These are phyloP conservation scores for Torymus tubicola DNA, from an alignment of 2,888 invertebrate genomes.

Conservation along the genomic window DNA sequence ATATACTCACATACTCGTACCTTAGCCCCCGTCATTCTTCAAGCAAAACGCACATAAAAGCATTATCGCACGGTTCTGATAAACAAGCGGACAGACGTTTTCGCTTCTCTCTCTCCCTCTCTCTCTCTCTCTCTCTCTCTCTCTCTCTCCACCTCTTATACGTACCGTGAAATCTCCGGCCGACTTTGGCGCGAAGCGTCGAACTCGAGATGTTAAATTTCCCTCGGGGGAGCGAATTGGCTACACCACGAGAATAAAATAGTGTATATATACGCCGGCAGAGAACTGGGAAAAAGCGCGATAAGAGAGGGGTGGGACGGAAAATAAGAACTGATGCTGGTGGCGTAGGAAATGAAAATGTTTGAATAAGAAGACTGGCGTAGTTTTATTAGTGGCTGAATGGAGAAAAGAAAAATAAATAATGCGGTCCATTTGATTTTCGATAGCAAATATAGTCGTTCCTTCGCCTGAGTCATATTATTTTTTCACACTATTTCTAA, in stretches of 20 bases:
- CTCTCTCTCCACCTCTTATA: neutral
- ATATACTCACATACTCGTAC: conserved; percentile 3
- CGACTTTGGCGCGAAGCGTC: conserved; percentile 54
- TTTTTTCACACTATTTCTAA: too few relatives aligned
- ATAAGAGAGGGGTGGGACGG: conserved; percentile 26
- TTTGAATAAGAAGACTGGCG: neutral
- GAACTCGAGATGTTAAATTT: conserved; percentile 70
- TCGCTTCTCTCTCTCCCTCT: conserved; percentile 17
- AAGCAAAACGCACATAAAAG: conserved; percentile 20
- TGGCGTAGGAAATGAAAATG: conserved; percentile 35
- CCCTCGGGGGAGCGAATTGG: conserved; percentile 63
- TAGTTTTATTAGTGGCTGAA: too few relatives aligned
- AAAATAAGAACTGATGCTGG: conserved; percentile 54
- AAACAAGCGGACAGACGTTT: conserved; percentile 37
- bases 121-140: neutral
- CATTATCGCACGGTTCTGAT: conserved; percentile 29
- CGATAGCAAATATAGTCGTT: too few relatives aligned
- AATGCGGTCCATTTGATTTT: too few relatives aligned
- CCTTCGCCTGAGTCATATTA: too few relatives aligned
- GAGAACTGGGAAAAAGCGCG: conserved; percentile 32
- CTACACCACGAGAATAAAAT: conserved; percentile 35
- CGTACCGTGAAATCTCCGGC: neutral
- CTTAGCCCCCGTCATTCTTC: neutral
- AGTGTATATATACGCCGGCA: neutral
- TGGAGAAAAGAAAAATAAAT: too few relatives aligned